Conservation (phyloP, 2,888 invertebrate genomes). For the Epinotia demarniana region DNA sequence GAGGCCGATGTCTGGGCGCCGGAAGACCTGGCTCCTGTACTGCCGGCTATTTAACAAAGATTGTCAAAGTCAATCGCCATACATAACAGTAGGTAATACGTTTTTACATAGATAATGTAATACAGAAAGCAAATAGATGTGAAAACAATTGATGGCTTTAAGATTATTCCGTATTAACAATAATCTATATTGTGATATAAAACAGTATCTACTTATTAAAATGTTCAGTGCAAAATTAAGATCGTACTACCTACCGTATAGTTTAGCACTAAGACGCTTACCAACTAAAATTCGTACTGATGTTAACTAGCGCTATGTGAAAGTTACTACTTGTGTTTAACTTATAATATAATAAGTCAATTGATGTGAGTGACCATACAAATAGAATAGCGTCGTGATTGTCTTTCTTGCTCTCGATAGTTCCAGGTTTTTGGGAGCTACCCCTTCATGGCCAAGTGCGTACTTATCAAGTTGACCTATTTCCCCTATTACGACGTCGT, state of each 20-base stretch:
- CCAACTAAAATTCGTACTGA: neutral
- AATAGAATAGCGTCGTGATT: neutral
- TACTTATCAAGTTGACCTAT: neutral
- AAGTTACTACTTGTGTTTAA: neutral
- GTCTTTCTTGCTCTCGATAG: neutral
- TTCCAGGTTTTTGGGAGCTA: neutral
- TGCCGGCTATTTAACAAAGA: constrained; percentile 18
- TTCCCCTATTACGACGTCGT: neutral
- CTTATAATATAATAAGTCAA: neutral
- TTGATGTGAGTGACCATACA: neutral
- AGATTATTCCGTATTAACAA: neutral
- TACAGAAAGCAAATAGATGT: neutral
- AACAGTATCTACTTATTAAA: neutral
- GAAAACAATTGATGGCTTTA: neutral
- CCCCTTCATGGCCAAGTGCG: neutral
- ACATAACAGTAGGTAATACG: constrained; percentile 10
- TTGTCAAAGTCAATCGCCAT: constrained; percentile 20
- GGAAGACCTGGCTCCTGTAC: constrained; percentile 44
- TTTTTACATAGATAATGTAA: neutral
- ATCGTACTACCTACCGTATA: neutral
- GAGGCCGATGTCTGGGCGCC: constrained; percentile 49
- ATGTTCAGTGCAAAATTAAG: neutral
- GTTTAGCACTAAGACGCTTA: neutral
- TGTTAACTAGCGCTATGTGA: constrained; percentile 2
- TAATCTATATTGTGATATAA: neutral